phyloP scores from a whole-genome alignment of 2,113 vertebrate species.

The Nannobrachium achirus region DNA sequence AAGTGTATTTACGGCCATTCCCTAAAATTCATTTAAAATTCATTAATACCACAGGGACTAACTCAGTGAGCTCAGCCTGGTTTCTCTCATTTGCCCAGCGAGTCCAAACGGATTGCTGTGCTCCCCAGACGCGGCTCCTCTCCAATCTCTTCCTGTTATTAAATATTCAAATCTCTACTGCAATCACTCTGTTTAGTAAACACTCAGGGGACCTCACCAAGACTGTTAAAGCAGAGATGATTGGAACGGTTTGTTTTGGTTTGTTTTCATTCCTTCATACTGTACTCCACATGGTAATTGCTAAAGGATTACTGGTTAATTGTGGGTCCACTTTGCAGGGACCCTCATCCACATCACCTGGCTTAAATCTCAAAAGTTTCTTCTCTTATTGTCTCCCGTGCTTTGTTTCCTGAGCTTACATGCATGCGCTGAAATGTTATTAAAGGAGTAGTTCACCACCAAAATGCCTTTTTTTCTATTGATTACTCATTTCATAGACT shows the following conservation, averaged over 20 bases:
- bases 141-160: slow-evolving; percentile 75
- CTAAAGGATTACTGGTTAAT: slow-evolving; percentile 42
- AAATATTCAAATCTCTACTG: slow-evolving; percentile 79
- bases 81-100: slow-evolving; percentile 70
- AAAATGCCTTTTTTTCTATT: too few relatives aligned
- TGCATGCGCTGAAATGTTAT: slow-evolving; percentile 26
- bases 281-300: slow-evolving; percentile 59
- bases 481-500: too few relatives aligned
- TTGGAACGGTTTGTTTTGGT: slow-evolving; percentile 72
- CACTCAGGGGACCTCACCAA: slow-evolving; percentile 66
- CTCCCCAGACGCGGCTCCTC: slow-evolving; percentile 65
- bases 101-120: slow-evolving; percentile 75
- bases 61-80: slow-evolving; percentile 69
- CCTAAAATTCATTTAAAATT: slow-evolving; percentile 72
- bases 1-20: slow-evolving; percentile 61
- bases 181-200: slow-evolving; percentile 76
- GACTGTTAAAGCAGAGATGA: slow-evolving; percentile 69
- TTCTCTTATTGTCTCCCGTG: not conserved
- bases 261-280: slow-evolving; percentile 45
- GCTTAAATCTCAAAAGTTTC: not conserved
- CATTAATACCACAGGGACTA: slow-evolving; percentile 70
- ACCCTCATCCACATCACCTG: slow-evolving; percentile 16
- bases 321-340: slow-evolving; percentile 28
- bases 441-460: too few relatives aligned
- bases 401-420: slow-evolving; percentile 7